Evolutionary conservation across 2,113 vertebrate genomes (phyloP).

Genomic region (Erinaceus europaeus): DNA sequence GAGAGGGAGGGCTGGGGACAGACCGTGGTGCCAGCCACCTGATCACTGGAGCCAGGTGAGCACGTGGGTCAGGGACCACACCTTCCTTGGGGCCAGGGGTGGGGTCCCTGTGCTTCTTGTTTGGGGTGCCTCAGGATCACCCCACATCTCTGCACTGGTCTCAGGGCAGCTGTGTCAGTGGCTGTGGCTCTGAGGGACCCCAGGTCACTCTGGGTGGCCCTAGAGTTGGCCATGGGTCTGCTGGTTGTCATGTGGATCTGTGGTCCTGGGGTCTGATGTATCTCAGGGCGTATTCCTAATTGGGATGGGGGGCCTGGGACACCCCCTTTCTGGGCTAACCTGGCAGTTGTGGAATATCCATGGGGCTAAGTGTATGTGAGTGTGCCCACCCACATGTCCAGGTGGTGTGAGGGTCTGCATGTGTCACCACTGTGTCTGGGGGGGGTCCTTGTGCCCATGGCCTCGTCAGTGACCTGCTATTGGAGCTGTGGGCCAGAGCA

Average conservation of each 20-base stretch:
- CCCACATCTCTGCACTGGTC: too few relatives aligned
- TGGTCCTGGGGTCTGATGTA: neutral
- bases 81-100: neutral
- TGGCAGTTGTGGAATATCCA: rapidly evolving
- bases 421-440: neutral
- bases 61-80: neutral
- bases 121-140: neutral
- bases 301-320: neutral
- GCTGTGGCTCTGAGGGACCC: neutral
- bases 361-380: rapidly evolving
- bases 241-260: neutral
- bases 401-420: neutral
- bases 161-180: too few relatives aligned
- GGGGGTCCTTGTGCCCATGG: too few relatives aligned
- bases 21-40: neutral
- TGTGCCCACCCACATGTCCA: neutral
- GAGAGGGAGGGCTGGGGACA: neutral
- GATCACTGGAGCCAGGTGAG: neutral
- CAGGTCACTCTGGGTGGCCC: neutral
- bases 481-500: neutral
- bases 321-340: neutral
- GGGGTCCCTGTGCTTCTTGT: neutral
- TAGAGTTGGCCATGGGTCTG: neutral
- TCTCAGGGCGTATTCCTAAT: neutral
- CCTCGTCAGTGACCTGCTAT: too few relatives aligned